Percentiles rank a stretch among this genome's conserved stretches.
Conservation (phyloP, 2,113 vertebrate species). For the Empidonax alnorum region DNA sequence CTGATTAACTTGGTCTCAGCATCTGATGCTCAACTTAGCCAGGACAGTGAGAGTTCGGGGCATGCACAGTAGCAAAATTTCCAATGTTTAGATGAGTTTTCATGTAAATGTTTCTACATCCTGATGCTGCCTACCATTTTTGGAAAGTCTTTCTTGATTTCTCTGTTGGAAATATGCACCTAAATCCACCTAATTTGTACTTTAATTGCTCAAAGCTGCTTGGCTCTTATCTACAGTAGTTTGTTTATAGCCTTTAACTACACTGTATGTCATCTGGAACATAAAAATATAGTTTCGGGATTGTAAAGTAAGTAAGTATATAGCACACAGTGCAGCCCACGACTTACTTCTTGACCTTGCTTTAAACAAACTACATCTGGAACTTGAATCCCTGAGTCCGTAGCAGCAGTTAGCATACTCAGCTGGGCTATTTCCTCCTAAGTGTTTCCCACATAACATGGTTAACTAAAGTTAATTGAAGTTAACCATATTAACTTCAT, state of each 20-base stretch:
- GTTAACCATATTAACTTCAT: not conserved
- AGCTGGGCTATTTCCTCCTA: not conserved
- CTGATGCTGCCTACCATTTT: not conserved
- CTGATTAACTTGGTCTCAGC: not conserved
- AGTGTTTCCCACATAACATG: not conserved
- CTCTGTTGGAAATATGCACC: not conserved
- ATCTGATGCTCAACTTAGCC: not conserved
- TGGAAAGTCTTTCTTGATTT: not conserved
- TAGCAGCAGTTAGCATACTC: not conserved
- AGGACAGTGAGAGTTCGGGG: not conserved
- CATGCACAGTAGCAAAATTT: not conserved
- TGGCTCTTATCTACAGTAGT: not conserved
- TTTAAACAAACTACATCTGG: not conserved
- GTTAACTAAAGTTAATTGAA: not conserved
- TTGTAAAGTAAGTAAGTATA: not conserved
- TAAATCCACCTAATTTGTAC: not conserved
- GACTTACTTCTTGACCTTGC: not conserved
- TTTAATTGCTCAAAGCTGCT: not conserved
- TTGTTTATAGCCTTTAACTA: not conserved
- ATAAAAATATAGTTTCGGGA: not conserved
- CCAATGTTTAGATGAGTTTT: not conserved
- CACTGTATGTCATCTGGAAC: not conserved
- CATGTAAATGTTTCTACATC: not conserved
- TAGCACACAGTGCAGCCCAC: not conserved
- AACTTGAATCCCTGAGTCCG: not conserved